Conservation (phyloP, 2,113 vertebrate species). For the Macroglossus sobrinus region DNA sequence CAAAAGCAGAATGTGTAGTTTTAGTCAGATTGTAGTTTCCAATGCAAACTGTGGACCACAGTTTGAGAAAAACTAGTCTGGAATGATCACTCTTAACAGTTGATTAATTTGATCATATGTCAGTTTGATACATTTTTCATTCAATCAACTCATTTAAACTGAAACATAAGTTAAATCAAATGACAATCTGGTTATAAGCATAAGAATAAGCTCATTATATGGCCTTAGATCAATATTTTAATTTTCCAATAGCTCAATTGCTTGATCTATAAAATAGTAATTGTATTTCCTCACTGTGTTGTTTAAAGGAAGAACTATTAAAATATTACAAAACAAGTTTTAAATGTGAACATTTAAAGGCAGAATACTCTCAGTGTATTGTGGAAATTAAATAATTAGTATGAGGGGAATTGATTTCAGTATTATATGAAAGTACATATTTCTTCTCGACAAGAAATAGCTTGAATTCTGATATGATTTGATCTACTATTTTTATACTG, state of each 20-base stretch:
- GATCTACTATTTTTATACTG: slow-evolving; percentile 77
- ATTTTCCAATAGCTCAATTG: not conserved
- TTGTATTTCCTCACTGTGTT: slow-evolving; percentile 40
- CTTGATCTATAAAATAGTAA: slow-evolving; percentile 27
- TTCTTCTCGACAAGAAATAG: slow-evolving; percentile 62
- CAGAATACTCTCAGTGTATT: slow-evolving; percentile 61
- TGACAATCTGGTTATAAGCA: not conserved
- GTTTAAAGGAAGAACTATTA: slow-evolving; percentile 66
- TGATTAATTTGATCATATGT: slow-evolving; percentile 4
- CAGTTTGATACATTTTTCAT: slow-evolving; percentile 39
- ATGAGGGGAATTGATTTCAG: slow-evolving; percentile 66
- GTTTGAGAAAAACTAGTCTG: not conserved
- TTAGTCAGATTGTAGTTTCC: not conserved
- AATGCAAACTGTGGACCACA: not conserved
- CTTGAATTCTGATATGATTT: slow-evolving; percentile 73
- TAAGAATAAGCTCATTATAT: not conserved
- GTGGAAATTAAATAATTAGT: slow-evolving; percentile 77
- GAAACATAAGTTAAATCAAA: slow-evolving; percentile 12
- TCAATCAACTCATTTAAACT: not conserved
- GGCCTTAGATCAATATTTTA: slow-evolving; percentile 23
- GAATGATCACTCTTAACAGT: not conserved
- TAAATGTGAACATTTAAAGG: slow-evolving; percentile 58
- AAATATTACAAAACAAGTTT: slow-evolving; percentile 63
- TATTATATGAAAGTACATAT: slow-evolving; percentile 65
- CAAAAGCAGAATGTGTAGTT: not conserved